Base-by-base conservation (phyloP, 2,797 vertebrate species). In the Sitta carolinensis region DNA sequence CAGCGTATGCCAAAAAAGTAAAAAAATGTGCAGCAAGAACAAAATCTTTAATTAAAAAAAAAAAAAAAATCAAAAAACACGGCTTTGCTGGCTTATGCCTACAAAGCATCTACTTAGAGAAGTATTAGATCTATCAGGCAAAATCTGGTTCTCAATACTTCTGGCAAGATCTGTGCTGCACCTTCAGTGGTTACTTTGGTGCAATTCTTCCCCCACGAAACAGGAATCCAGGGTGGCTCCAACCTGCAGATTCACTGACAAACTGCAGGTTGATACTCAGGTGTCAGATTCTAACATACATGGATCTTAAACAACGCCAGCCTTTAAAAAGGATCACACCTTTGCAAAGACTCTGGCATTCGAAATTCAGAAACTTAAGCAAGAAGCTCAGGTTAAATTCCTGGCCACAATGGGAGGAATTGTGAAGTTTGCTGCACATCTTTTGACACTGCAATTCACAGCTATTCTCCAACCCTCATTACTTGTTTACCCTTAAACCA, bases 21-120 rank as follows among this genome's bases (percentile, higher is more conserved):
- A 98, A 97, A 97, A 95, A 68, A 89, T 27, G 87, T 95, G 96
- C 95, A 97, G 97, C 96, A 96, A 85, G 34, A 88, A 72, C 23
- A 86, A 91, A 90, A 61, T 21, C 16, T 51, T 57, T 55, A 64
- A 54, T 62, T 38, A 0, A 68, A 69, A 69, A 85, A 0, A 68
- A 69, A 69, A 85, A 36, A 27, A 42, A 0, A 36, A 36, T 21
- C 13, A 70, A 38, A 42, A 84, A 72, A 57, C 27, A 40, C 51
- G 0, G 2, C 19, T 94, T 84, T 68, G 82, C 80, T 59, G 83
- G 14, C 16, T 45, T 45, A 63, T 1, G 29, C 67, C 83, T 90
- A 70, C 50, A 74, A 79, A 40, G 52, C 63, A 75, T 50, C 74
- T 36, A 18, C 8, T 18, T 40, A 34, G 34, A 87, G 19, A 57